Percentiles rank a stretch among this genome's conserved stretches.
Conservation (phyloP, 2,113 vertebrate species). For the Pardalotus punctatus region DNA sequence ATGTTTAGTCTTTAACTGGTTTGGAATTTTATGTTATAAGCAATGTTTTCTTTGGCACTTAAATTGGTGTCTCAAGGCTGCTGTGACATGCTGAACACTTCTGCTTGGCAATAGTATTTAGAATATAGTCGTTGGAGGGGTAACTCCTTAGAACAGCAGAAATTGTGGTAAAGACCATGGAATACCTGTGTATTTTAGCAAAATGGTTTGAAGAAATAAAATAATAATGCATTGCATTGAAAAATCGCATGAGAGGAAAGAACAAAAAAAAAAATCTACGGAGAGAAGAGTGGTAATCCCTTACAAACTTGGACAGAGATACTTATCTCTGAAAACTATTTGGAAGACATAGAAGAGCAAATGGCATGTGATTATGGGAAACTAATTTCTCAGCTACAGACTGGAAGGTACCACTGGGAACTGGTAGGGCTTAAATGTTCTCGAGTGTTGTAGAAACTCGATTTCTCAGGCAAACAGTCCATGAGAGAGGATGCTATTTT, state of each 20-base stretch:
- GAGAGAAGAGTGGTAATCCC: neutral
- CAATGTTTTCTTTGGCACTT: neutral
- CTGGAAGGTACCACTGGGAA: neutral
- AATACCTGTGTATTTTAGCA: neutral
- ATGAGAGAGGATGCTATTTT: neutral
- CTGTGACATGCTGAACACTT: neutral
- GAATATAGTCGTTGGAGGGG: neutral
- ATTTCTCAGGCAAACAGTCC: slow-evolving; percentile 23
- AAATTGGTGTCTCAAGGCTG: neutral
- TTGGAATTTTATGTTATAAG: neutral
- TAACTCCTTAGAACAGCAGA: neutral
- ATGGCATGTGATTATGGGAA: neutral
- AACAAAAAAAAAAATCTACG: neutral
- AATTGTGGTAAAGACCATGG: neutral
- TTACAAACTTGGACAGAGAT: neutral
- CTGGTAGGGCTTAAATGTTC: slow-evolving; percentile 12
- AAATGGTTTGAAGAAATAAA: neutral
- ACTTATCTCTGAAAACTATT: neutral
- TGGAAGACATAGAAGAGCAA: neutral
- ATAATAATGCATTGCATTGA: neutral
- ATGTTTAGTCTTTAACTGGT: neutral
- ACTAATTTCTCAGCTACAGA: neutral
- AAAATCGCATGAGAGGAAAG: neutral
- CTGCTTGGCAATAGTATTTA: neutral
- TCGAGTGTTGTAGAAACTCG: neutral